phyloP scores from a whole-genome alignment of 2,888 invertebrate genomes.

The Kuschelorhynchus macadamiae region DNA sequence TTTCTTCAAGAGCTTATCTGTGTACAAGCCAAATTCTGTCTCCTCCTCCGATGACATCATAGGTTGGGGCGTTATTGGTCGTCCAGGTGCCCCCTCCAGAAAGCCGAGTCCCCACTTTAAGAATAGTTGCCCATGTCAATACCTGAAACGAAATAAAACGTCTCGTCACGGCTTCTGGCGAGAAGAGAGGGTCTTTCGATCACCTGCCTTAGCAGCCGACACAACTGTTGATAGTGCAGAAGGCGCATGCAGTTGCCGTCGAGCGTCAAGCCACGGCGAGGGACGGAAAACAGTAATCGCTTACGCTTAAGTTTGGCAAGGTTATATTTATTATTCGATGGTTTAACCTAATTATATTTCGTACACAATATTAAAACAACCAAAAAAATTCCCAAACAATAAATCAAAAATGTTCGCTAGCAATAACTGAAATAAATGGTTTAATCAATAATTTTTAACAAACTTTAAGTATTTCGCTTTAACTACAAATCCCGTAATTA shows the following conservation, averaged over 20 bases:
- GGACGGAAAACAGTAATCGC: too few relatives aligned
- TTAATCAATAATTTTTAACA: too few relatives aligned
- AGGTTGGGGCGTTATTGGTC: constrained; percentile 88
- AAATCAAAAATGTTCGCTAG: too few relatives aligned
- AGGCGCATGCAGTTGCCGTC: constrained; percentile 33
- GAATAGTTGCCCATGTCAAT: constrained; percentile 71
- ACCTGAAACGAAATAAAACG: constrained; percentile 62
- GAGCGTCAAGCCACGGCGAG: constrained; percentile 24
- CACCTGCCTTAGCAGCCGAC: constrained; percentile 56
- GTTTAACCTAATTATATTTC: too few relatives aligned
- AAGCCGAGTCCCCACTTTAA: constrained; percentile 70
- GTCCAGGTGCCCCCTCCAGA: constrained; percentile 73
- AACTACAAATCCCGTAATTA: too few relatives aligned
- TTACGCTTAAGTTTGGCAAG: neutral
- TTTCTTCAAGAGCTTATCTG: constrained; percentile 93
- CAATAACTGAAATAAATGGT: too few relatives aligned
- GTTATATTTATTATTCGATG: too few relatives aligned
- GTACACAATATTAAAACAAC: too few relatives aligned
- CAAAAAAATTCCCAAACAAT: too few relatives aligned
- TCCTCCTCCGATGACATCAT: constrained; percentile 98
- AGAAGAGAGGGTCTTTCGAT: constrained; percentile 53
- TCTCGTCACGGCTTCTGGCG: constrained; percentile 56
- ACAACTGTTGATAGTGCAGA: constrained; percentile 55
- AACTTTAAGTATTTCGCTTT: too few relatives aligned
- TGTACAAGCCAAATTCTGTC: constrained; percentile 94